Base-by-base conservation (phyloP, 2,888 invertebrate species). In the Trichopoda pennipes region DNA sequence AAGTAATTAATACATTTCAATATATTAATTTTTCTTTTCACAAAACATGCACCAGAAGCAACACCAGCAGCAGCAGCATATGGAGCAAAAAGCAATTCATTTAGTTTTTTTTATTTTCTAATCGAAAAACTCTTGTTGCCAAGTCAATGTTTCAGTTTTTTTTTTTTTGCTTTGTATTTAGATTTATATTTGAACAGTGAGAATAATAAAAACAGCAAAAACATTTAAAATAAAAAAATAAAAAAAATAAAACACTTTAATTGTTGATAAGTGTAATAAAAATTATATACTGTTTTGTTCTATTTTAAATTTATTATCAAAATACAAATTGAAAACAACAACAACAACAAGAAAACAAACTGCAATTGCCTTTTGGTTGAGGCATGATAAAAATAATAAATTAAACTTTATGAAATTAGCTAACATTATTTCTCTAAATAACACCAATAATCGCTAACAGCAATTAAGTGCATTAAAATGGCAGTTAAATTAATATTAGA, bases 261-360 rank as follows among this genome's bases (percentile, higher is more conserved):
- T 74, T 68, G 55, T 56, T 80, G 73, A 69, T 74, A 80, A 80
- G 73, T 80, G 74, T 68, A 80, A 80, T 74, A 68, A 61, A 55
- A 73, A 61, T 53, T 60, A 16, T 51, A 60, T 51, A 60, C 42
- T 51, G 17, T 60, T 75, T 72, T 51, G 56, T 77, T 70, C 49
- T 42, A 56, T 42, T 77, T 77, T 69, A 42, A 56, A 77, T 77
- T 77, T 70, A 61, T 70, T 77, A 77, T 77, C 77, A 70, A 56
- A 70, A 64, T 49, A 56, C 32, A 56, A 58, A 70, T 28, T 55
- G 69, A 16, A 69, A 28, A 28, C 23, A 3, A 28, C 2, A 28
- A 28, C n/a, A n/a, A n/a, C n/a, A n/a, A n/a, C n/a, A 28, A 28
- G 8, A 28, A 28, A 6, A 63, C 17, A 75, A 70, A 47, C 1